Percentiles rank a stretch among this genome's conserved stretches.
These are phyloP conservation scores for Anguilla pacifica DNA, from an alignment of 2,797 vertebrate species.

Conservation along the genomic window DNA sequence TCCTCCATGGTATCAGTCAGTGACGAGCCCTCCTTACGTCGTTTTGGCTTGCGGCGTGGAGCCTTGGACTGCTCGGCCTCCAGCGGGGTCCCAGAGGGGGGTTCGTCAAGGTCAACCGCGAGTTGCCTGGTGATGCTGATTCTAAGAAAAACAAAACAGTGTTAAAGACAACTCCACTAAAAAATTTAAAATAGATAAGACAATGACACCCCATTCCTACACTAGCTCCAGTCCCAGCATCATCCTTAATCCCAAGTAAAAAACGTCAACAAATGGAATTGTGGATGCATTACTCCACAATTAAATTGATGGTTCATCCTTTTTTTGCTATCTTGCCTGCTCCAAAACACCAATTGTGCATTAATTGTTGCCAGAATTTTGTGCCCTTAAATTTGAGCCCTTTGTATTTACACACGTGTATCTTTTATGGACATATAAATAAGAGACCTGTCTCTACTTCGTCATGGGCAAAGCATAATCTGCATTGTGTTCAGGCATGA, in stretches of 20 bases:
- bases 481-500: not conserved
- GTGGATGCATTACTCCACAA: not conserved
- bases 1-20: slow-evolving; percentile 68
- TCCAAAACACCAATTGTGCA: not conserved
- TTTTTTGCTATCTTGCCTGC: not conserved
- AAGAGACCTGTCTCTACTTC: not conserved
- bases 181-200: not conserved
- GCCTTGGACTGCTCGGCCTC: slow-evolving; percentile 67
- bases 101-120: slow-evolving; percentile 82
- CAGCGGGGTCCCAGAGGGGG: slow-evolving; percentile 41
- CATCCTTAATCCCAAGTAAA: not conserved
- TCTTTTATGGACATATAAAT: not conserved
- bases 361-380: not conserved
- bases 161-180: not conserved
- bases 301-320: not conserved
- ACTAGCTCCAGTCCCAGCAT: not conserved
- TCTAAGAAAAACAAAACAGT: slow-evolving; percentile 61
- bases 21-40: slow-evolving; percentile 62
- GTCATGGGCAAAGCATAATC: not conserved
- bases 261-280: not conserved
- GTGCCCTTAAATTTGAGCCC: not conserved
- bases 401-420: not conserved
- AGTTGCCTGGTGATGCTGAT: slow-evolving; percentile 84
- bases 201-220: not conserved
- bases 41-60: slow-evolving; percentile 73